Conservation (phyloP, 2,113 vertebrate genomes). For the Spizaetus ornatus region DNA sequence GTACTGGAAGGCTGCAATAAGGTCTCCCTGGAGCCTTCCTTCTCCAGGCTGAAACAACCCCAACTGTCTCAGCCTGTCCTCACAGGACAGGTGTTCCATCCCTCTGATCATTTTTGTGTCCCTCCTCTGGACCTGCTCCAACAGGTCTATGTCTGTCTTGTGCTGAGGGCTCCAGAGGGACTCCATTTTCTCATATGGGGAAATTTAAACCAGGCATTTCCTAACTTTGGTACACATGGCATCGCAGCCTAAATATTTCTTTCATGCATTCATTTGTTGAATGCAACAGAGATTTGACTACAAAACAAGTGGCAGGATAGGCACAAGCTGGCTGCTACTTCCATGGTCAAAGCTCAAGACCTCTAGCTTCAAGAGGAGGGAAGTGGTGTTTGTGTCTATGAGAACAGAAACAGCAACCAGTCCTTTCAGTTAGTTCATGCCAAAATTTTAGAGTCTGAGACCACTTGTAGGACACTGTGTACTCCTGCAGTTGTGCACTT, state of each 20-base stretch:
- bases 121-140: background rate
- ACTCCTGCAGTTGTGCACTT: background rate
- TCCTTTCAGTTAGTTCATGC: background rate
- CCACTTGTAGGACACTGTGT: background rate
- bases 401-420: rapidly evolving
- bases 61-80: too few species aligned
- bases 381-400: background rate
- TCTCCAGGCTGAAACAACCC: background rate
- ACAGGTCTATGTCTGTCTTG: background rate
- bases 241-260: background rate
- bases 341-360: background rate
- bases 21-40: background rate
- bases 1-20: background rate
- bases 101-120: background rate
- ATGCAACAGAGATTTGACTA: background rate
- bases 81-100: background rate
- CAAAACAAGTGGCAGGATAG: background rate
- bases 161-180: background rate
- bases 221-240: background rate
- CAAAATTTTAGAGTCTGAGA: background rate
- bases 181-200: background rate
- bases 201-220: background rate
- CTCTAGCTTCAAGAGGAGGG: background rate
- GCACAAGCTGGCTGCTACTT: background rate
- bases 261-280: background rate